phyloP scores from a whole-genome alignment of 2,888 invertebrate genomes.

The Toxonevra muliebris region DNA sequence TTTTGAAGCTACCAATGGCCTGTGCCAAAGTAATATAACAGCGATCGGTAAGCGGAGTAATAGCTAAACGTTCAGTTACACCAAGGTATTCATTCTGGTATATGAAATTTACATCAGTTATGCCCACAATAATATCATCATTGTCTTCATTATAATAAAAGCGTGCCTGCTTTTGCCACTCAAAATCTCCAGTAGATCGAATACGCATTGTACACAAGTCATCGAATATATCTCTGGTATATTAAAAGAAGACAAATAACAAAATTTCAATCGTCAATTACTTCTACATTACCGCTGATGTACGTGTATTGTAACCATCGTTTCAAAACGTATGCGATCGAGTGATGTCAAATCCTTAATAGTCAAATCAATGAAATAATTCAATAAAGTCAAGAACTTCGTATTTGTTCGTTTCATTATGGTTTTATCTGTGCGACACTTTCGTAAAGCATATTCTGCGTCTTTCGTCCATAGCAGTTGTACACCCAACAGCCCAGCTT shows the following conservation, averaged over 20 bases:
- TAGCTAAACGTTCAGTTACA: conserved; percentile 86
- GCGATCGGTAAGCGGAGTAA: conserved; percentile 90
- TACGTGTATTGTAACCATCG: conserved; percentile 91
- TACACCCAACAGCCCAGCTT: conserved; percentile 84
- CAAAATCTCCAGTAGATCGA: conserved; percentile 78
- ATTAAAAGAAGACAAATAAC: not conserved
- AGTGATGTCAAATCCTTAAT: conserved; percentile 79
- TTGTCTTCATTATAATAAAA: conserved; percentile 84
- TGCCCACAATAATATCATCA: conserved; percentile 78
- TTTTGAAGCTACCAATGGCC: conserved; percentile 71
- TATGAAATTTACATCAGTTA: conserved; percentile 85
- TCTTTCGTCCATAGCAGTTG: conserved; percentile 89
- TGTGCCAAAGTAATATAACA: conserved; percentile 91
- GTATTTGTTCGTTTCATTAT: conserved; percentile 85
- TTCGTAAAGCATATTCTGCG: conserved; percentile 79
- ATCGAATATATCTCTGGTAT: conserved; percentile 83
- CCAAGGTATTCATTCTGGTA: conserved; percentile 92
- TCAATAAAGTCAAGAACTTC: conserved; percentile 80
- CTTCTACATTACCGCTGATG: conserved; percentile 73
- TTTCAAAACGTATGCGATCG: conserved; percentile 82
- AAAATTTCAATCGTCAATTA: too few relatives aligned
- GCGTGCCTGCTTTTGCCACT: conserved; percentile 89
- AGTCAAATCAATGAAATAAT: conserved; percentile 84
- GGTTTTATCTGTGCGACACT: conserved; percentile 74
- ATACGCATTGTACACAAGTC: conserved; percentile 77